Percentiles rank a stretch among this genome's conserved stretches.
Evolutionary conservation across 2,888 invertebrate genomes (phyloP).

Genomic region (Conistra vaccinii): DNA sequence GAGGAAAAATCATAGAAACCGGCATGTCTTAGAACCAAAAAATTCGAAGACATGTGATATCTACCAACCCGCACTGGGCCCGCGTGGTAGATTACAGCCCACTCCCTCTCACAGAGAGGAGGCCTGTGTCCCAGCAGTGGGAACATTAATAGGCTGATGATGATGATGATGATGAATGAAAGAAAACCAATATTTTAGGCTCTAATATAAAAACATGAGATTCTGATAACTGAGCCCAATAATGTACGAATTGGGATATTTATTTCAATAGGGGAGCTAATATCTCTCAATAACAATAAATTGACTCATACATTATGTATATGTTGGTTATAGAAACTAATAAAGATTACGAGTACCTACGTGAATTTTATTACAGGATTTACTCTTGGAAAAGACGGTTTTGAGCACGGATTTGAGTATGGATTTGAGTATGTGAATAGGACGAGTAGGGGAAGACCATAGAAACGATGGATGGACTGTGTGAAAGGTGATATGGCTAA

Average conservation of each 20-base stretch:
- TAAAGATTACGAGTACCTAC: constrained; percentile 40
- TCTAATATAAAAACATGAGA: constrained; percentile 36
- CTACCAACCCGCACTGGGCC: too few species aligned
- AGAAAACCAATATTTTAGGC: constrained; percentile 3
- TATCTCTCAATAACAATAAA: constrained; percentile 51
- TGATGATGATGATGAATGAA: too few species aligned
- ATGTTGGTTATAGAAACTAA: constrained; percentile 43
- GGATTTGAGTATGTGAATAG: not conserved
- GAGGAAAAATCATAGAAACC: too few species aligned
- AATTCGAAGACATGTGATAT: too few species aligned
- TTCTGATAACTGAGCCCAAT: not conserved
- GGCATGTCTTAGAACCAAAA: too few species aligned
- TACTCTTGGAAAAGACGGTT: constrained; percentile 59
- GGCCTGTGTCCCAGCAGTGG: too few species aligned
- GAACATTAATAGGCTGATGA: too few species aligned
- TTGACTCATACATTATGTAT: constrained; percentile 63
- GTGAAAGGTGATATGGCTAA: not conserved
- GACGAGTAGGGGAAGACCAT: not conserved
- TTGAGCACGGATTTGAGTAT: too few species aligned
- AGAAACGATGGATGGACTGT: not conserved
- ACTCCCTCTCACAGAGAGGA: too few species aligned
- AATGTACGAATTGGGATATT: constrained; percentile 38
- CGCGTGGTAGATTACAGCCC: too few species aligned
- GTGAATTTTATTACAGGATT: constrained; percentile 59
- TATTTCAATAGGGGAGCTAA: constrained; percentile 50